phyloP scores from a whole-genome alignment of 2,113 vertebrate species.

The Hippoglossus stenolepis region DNA sequence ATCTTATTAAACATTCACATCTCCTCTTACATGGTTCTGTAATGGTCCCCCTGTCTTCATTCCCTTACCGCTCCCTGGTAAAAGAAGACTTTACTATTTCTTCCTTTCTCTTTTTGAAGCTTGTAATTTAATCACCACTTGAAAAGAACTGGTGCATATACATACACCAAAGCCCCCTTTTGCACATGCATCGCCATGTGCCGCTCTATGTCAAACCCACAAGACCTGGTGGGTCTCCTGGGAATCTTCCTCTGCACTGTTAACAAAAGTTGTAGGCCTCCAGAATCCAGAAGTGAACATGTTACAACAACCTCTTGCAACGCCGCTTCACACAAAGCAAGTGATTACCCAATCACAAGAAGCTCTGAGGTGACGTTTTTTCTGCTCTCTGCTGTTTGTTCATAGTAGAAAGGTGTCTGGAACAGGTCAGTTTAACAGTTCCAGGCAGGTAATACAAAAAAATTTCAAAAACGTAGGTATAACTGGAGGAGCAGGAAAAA shows the following conservation, averaged over 20 bases:
- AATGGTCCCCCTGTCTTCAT: conserved; percentile 32
- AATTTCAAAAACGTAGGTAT: background rate
- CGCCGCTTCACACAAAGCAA: conserved; percentile 20
- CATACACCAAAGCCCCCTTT: background rate
- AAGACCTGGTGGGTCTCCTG: conserved; percentile 21
- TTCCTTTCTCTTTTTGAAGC: conserved; percentile 13
- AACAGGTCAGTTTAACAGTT: conserved; percentile 13
- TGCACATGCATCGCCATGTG: conserved; percentile 7
- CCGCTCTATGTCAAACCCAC: background rate
- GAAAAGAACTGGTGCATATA: background rate
- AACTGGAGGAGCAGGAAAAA: no score
- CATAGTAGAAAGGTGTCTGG: conserved; percentile 4
- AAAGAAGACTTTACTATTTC: conserved; percentile 13
- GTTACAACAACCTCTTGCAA: conserved; percentile 44
- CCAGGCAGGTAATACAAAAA: background rate
- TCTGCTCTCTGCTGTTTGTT: conserved; percentile 20
- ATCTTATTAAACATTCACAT: conserved; percentile 63
- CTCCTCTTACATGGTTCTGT: conserved; percentile 34
- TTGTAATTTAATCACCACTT: conserved; percentile 10
- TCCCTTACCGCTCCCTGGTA: conserved; percentile 15
- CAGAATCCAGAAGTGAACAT: conserved; percentile 24
- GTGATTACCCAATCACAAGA: conserved; percentile 23
- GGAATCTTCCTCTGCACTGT: conserved; percentile 18
- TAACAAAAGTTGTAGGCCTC: conserved; percentile 24
- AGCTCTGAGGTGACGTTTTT: background rate